Conservation (phyloP, 2,888 invertebrate genomes). For the Parnassius glacialis region DNA sequence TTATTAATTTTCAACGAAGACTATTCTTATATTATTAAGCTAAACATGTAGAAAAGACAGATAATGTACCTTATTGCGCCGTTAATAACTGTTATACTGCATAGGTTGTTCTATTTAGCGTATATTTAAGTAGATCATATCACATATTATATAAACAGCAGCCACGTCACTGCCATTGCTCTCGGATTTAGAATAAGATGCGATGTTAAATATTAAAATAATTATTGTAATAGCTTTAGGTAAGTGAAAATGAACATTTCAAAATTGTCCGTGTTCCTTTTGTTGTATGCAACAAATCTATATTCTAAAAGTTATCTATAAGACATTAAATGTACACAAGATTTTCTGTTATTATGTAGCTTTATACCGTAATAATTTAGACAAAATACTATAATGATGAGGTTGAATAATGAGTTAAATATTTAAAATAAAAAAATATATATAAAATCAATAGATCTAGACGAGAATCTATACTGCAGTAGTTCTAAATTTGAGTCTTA, state of each 20-base stretch:
- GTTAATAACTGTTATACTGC: conserved; percentile 6
- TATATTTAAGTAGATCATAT: conserved; percentile 32
- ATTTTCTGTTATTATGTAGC: too few species aligned
- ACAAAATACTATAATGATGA: too few species aligned
- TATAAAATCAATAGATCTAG: too few species aligned
- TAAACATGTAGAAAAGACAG: neutral
- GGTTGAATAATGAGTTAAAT: too few species aligned
- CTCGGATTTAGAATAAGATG: conserved; percentile 15
- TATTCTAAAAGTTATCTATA: neutral
- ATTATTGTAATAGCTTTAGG: neutral
- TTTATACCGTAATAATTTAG: too few species aligned
- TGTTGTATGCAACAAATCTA: neutral
- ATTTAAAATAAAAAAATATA: too few species aligned
- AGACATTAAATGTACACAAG: too few species aligned
- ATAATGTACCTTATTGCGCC: neutral
- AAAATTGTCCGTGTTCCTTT: neutral
- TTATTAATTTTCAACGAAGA: neutral
- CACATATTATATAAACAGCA: conserved; percentile 42
- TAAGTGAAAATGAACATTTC: too few species aligned
- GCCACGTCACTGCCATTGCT: conserved; percentile 65
- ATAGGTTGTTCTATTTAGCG: conserved; percentile 16
- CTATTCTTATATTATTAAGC: neutral
- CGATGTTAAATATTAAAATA: conserved; percentile 23
- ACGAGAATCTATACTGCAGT: too few species aligned
- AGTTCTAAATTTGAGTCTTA: too few species aligned